Base-by-base conservation (phyloP, 2,797 vertebrate genomes). In the Amphiprion clarkii region DNA sequence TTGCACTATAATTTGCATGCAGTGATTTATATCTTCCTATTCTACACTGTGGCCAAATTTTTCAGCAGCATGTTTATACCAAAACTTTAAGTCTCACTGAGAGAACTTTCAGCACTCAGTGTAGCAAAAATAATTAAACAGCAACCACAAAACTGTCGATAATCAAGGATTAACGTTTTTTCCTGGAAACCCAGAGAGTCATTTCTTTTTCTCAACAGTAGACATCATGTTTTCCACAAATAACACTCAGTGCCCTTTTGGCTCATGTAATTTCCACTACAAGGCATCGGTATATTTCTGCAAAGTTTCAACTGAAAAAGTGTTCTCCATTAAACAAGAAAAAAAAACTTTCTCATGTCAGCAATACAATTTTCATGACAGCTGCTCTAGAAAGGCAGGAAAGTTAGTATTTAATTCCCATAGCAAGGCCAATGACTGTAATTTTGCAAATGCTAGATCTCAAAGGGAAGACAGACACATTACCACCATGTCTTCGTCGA, bases 391-490 rank as follows among this genome's bases (percentile, higher is more conserved):
- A 75, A 17, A 56, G 13, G 42, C 52, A 67, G 52, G 27, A 74
- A 79, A 53, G 51, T 40, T 55, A 48, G 49, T 27, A 36, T 78
- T 77, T 84, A 78, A 85, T 78, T 80, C 46, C 62, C 56, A 51
- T 63, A 64, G 46, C 52, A 78, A 33, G 23, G 60, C 25, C 78
- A 83, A 78, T 81, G 31, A 59, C 69, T 66, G 71, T 78, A 71
- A 83, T 88, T 82, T 84, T 42, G 57, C 40, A 81, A 86, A 85
- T 73, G 53, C 27, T 67, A 27, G 19, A 75, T 81, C 40, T 81
- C 62, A 76, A 64, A 67, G 53, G 44, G 55, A 67, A 54, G 57
- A 74, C 27, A 62, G 67, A 73, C 39, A 74, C 60, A 70, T 85
- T 71, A 88, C 87, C 46, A 64, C 40, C 16, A n/a, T 0, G 9